These are phyloP conservation scores for Lepetodrilus schrolli DNA, from an alignment of 2,888 invertebrate species.

Conservation along the genomic window DNA sequence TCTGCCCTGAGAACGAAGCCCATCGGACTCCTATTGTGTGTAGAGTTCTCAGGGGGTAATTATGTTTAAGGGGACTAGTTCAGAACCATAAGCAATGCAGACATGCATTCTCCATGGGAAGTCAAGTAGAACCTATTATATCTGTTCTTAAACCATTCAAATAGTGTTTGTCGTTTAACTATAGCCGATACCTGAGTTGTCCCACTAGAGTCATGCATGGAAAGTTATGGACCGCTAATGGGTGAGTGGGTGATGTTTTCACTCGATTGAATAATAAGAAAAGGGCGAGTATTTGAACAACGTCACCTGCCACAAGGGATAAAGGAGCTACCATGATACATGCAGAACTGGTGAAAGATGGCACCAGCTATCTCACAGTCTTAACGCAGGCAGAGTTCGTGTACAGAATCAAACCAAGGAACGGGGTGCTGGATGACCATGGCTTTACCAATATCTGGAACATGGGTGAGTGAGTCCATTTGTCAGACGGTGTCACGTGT, in stretches of 20 bases:
- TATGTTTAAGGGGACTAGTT: background rate
- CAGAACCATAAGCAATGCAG: background rate
- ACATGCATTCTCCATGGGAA: background rate
- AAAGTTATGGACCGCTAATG: background rate
- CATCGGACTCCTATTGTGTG: background rate
- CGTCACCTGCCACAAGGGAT: background rate
- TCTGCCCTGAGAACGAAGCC: background rate
- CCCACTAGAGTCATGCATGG: background rate
- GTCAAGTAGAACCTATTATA: conserved; percentile 3
- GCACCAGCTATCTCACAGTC: background rate
- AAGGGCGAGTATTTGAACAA: background rate
- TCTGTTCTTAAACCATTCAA: background rate
- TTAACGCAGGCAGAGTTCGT: background rate
- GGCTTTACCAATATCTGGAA: conserved; percentile 16
- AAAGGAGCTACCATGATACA: background rate
- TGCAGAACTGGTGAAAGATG: background rate
- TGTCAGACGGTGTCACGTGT: too few relatives aligned
- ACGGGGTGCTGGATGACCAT: background rate
- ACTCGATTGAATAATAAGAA: conserved; percentile 1
- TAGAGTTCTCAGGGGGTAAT: background rate
- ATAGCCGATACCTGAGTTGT: background rate
- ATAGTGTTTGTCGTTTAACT: background rate
- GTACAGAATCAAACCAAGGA: conserved; percentile 13
- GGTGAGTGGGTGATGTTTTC: conserved; percentile 6
- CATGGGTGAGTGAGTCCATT: background rate